phyloP scores from a whole-genome alignment of 2,888 invertebrate species.

The Agonopterix arenella region DNA sequence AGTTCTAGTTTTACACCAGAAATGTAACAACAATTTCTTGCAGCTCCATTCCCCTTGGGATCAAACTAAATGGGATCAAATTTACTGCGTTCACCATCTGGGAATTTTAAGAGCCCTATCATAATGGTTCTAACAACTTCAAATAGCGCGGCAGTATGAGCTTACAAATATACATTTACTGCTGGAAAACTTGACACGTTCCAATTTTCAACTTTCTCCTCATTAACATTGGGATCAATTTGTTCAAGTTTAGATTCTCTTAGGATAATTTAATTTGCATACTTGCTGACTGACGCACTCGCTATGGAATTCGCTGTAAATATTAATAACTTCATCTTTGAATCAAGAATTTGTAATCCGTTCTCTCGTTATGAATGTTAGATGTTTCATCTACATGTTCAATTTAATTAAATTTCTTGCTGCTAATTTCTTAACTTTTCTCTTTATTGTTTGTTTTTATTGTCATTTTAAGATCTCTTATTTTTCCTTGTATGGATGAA shows the following conservation, averaged over 20 bases:
- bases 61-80: conserved; percentile 2
- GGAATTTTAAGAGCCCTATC: conserved; percentile 2
- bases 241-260: too few relatives aligned
- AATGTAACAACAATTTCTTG: too few relatives aligned
- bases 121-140: conserved; percentile 2
- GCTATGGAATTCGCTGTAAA: neutral
- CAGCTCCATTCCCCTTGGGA: neutral
- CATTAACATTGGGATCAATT: too few relatives aligned
- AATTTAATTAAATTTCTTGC: neutral
- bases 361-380: neutral
- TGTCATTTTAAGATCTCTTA: neutral
- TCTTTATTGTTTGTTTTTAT: neutral
- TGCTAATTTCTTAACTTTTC: too few relatives aligned
- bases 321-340: conserved; percentile 1
- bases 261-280: too few relatives aligned
- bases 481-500: neutral
- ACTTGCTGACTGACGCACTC: neutral
- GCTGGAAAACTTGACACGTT: neutral
- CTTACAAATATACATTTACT: conserved; percentile 1
- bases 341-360: conserved; percentile 1
- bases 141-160: neutral
- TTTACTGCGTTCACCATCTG: neutral
- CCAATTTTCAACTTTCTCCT: neutral
- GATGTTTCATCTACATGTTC: neutral
- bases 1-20: too few relatives aligned